Base-by-base conservation (phyloP, 1,140 invertebrate genomes). In the Drosophila willistoni region DNA sequence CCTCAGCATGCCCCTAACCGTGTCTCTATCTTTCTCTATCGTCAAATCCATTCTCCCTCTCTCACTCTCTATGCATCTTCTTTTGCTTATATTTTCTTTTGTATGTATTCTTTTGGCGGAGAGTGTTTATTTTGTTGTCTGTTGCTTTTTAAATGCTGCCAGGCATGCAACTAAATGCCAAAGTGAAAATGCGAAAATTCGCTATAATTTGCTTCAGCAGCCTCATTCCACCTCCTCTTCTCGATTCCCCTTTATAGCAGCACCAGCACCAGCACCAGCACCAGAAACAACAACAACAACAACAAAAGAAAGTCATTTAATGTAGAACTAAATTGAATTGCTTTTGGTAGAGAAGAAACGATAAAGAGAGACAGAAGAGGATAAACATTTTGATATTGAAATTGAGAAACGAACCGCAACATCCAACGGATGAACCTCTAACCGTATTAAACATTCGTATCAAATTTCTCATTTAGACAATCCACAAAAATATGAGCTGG, bases 161-260 rank as follows among this genome's bases (percentile, higher is more conserved):
- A 73, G 73, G 73, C 73, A 76, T 73, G 64, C 56, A 42, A 66
- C 74, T 71, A 80, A 83, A 79, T 80, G 60, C 61, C 66, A 68
- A 81, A 77, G 73, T 78, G 64, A 69, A 73, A 85, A 61, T 60
- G 78, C 77, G 74, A 85, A 68, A 85, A 79, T 63, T 68, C 64
- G 64, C 62, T 65, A 78, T 69, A 68, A 73, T 69, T 66, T 63
- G 61, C 56, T 7, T 36, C n/a, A 51, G 17, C 6, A 36, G 34
- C 17, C 19, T 7, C 17, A 12, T 19, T 19, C 17, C 44, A 17
- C 1, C 14, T 4, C 7, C 7, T 6, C 2, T 9, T n/a, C 14
- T 9, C 14, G 2, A 9, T 10, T 36, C 34, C 34, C 10, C 10
- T 12, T 36, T 12, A 36, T 3, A 7, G 7, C 33, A 17, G 7